Conservation (phyloP, 1,140 invertebrate genomes). For the Microplitis mediator region DNA sequence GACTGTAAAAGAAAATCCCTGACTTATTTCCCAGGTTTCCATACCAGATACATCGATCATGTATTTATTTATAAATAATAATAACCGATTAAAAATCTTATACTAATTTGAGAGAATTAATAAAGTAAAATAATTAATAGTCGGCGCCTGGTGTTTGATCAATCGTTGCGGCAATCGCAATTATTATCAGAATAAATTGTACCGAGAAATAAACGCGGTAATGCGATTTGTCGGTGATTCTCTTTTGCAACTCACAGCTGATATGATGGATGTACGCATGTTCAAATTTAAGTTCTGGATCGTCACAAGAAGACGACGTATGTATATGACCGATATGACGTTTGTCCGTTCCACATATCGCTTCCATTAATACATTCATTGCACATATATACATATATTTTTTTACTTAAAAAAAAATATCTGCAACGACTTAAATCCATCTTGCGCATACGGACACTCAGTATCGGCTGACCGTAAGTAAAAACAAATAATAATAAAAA, state of each 20-base stretch:
- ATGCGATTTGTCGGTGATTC: slow-evolving; percentile 18
- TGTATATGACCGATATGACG: slow-evolving; percentile 2
- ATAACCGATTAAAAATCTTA: neutral
- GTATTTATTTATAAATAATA: neutral
- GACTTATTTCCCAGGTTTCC: no score
- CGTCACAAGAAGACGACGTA: no score
- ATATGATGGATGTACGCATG: neutral
- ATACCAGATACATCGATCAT: no score
- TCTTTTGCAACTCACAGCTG: neutral
- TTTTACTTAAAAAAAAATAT: no score
- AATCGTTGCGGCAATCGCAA: slow-evolving; percentile 2
- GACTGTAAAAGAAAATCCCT: no score
- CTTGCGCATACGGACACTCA: neutral
- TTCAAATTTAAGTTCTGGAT: no score
- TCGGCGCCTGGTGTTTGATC: slow-evolving; percentile 18
- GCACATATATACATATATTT: no score
- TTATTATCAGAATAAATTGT: neutral
- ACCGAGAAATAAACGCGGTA: slow-evolving; percentile 24
- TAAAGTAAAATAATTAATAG: slow-evolving; percentile 11
- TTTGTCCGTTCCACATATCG: slow-evolving; percentile 25
- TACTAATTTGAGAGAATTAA: neutral
- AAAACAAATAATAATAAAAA: neutral
- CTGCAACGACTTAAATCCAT: no score
- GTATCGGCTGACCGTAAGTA: neutral
- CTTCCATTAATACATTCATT: slow-evolving; percentile 19